Percentiles rank a stretch among this genome's conserved stretches.
Conservation (phyloP, 2,113 vertebrate genomes). For the Sebastes fasciatus region DNA sequence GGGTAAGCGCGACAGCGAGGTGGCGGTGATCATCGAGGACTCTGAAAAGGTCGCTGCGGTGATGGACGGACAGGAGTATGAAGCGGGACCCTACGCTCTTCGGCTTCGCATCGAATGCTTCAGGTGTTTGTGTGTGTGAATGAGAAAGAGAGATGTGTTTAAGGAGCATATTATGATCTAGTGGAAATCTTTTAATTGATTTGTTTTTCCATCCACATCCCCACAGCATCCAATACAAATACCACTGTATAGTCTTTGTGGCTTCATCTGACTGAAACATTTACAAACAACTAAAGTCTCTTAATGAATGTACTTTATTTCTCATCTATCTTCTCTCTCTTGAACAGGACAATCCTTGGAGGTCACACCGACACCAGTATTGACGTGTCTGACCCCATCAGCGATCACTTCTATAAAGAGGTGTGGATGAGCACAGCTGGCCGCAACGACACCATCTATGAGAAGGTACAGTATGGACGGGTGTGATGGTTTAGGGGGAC, state of each 20-base stretch:
- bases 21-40: slow-evolving; percentile 94
- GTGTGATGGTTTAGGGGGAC: not conserved
- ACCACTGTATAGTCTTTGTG: not conserved
- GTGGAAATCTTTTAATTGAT: not conserved
- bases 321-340: not conserved
- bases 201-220: not conserved
- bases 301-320: not conserved
- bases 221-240: not conserved
- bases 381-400: slow-evolving; percentile 92
- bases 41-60: slow-evolving; percentile 85
- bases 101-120: slow-evolving; percentile 95
- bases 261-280: not conserved
- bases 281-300: not conserved
- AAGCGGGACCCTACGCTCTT: slow-evolving; percentile 89
- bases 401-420: slow-evolving; percentile 97
- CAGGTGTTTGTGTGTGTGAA: slow-evolving; percentile 81
- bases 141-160: not conserved
- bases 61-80: slow-evolving; percentile 91
- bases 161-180: not conserved
- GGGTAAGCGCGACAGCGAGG: slow-evolving; percentile 97
- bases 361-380: slow-evolving; percentile 86
- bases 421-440: slow-evolving; percentile 95
- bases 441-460: slow-evolving; percentile 96
- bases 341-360: slow-evolving; percentile 90
- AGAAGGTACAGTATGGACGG: slow-evolving; percentile 85